A percentile compares a stretch with the other conserved stretches of the same genome.
Evolutionary conservation across 2,113 vertebrate genomes (phyloP).

Genomic region (Uria lomvia): DNA sequence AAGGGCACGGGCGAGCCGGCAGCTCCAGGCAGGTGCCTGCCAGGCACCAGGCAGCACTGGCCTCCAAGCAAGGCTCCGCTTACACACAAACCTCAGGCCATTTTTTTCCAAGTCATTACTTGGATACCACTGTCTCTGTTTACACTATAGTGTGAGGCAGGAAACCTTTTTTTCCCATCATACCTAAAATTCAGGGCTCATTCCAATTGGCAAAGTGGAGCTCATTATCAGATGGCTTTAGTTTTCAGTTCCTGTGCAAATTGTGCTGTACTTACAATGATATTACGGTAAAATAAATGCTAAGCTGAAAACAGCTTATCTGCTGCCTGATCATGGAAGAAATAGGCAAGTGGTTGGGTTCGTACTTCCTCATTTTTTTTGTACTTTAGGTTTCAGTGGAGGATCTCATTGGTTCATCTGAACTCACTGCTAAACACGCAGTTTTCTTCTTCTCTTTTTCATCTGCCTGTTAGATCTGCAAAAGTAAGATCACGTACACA

Average conservation of each 20-base stretch:
- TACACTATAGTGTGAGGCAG: neutral
- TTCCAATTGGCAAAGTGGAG: neutral
- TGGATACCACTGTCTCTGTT: neutral
- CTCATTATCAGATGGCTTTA: neutral
- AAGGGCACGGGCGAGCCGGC: neutral
- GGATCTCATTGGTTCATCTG: neutral
- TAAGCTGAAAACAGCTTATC: neutral
- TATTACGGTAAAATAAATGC: neutral
- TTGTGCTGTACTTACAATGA: neutral
- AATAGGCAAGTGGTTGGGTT: neutral
- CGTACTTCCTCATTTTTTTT: neutral
- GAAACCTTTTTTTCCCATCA: neutral
- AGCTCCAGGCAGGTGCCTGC: neutral
- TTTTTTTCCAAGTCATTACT: neutral
- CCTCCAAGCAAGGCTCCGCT: neutral
- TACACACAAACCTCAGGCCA: neutral
- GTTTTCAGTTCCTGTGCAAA: neutral
- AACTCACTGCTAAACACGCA: neutral
- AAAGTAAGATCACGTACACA: neutral
- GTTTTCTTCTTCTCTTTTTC: neutral
- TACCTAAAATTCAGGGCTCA: neutral
- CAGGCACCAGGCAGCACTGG: neutral
- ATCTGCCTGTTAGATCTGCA: neutral
- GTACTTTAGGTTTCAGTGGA: neutral
- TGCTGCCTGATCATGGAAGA: neutral